phyloP scores from a whole-genome alignment of 2,113 vertebrate species.

The Oceanodroma tethys region DNA sequence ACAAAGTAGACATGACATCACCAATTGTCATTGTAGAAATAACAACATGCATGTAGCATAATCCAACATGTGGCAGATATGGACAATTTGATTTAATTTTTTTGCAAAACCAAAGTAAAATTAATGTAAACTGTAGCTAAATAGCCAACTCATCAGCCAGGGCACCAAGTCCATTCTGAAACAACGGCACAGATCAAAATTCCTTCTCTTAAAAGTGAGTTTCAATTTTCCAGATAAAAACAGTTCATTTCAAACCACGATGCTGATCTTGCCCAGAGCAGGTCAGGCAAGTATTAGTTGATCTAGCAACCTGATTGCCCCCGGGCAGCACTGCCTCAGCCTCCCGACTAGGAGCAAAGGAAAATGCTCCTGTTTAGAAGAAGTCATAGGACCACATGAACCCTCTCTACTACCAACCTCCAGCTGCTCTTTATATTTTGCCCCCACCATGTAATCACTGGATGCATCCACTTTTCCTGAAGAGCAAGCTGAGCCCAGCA shows the following conservation, averaged over 20 bases:
- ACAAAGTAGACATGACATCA: constrained; percentile 46
- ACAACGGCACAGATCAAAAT: background rate
- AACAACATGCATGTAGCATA: background rate
- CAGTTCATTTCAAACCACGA: background rate
- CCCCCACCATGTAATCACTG: background rate
- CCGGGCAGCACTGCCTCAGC: background rate
- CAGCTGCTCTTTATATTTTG: background rate
- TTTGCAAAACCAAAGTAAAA: background rate
- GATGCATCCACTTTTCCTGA: background rate
- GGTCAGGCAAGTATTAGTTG: background rate
- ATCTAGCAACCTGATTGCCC: background rate
- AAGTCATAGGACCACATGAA: background rate
- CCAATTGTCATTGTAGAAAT: constrained; percentile 9
- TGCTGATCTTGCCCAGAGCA: background rate
- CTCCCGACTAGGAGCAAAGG: background rate
- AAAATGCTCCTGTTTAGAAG: background rate
- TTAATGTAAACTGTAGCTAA: background rate
- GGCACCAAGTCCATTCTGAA: background rate
- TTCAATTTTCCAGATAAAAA: background rate
- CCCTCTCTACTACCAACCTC: background rate
- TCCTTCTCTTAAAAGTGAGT: background rate
- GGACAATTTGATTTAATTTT: background rate
- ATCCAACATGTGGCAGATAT: background rate
- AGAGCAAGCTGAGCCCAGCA: background rate
- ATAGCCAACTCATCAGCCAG: background rate